Conservation (phyloP, 2,113 vertebrate species). For the Monarcha castaneiventris region DNA sequence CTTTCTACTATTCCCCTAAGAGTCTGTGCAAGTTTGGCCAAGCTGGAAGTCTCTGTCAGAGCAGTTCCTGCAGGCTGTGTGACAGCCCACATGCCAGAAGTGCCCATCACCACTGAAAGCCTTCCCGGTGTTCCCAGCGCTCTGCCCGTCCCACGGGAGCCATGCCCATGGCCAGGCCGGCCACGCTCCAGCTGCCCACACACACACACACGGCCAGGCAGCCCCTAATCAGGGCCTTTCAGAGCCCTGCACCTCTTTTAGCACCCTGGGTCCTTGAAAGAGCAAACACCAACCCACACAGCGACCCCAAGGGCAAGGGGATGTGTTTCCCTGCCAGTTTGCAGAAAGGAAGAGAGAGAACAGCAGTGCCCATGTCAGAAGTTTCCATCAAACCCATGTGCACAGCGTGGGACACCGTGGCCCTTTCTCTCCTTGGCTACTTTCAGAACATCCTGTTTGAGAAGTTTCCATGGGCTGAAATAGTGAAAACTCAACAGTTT, state of each 20-base stretch:
- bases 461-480: background rate
- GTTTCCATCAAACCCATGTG: background rate
- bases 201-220: background rate
- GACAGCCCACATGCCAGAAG: background rate
- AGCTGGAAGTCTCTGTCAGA: background rate
- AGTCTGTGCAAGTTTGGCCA: background rate
- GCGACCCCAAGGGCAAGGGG: fast-evolving
- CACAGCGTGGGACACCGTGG: background rate
- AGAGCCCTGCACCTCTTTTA: background rate
- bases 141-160: fast-evolving
- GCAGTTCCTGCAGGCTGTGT: background rate
- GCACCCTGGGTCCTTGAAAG: background rate
- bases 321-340: background rate
- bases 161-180: fast-evolving
- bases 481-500: background rate
- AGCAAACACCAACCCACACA: background rate
- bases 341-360: background rate
- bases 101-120: fast-evolving
- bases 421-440: background rate
- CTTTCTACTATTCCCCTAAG: background rate
- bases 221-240: background rate
- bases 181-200: background rate
- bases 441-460: background rate
- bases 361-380: fast-evolving
- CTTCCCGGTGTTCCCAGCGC: fast-evolving